Conservation (phyloP, 2,888 invertebrate species). For the Drosophila percnosoma region DNA sequence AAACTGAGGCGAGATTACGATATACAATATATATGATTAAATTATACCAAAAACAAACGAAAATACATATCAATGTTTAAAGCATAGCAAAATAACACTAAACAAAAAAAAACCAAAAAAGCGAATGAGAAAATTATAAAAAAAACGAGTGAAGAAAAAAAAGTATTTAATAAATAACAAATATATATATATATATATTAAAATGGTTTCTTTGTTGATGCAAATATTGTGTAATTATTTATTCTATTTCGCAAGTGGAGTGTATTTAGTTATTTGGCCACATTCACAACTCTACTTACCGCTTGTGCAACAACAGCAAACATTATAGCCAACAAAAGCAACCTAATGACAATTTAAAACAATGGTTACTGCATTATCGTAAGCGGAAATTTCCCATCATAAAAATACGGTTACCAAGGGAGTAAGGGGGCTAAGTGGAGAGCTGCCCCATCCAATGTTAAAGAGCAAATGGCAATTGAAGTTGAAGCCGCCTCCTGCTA, state of each 20-base stretch:
- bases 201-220: slow-evolving; percentile 84
- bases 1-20: slow-evolving; percentile 50
- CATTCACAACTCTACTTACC: background rate
- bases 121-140: slow-evolving; percentile 16
- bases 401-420: slow-evolving; percentile 54
- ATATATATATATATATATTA: slow-evolving; percentile 80
- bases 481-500: background rate
- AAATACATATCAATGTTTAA: slow-evolving; percentile 73
- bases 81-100: slow-evolving; percentile 48
- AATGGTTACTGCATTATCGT: slow-evolving; percentile 60
- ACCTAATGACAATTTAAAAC: slow-evolving; percentile 69
- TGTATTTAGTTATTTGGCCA: slow-evolving; percentile 34
- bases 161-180: slow-evolving; percentile 78
- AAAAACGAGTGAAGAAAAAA: slow-evolving; percentile 54
- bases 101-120: background rate
- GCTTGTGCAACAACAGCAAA: slow-evolving; percentile 57
- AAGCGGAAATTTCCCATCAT: slow-evolving; percentile 73
- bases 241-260: slow-evolving; percentile 47
- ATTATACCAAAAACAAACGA: slow-evolving; percentile 44
- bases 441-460: slow-evolving; percentile 11
- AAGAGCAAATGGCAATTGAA: slow-evolving; percentile 30
- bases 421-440: background rate
- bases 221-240: slow-evolving; percentile 67
- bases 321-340: slow-evolving; percentile 50
- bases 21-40: slow-evolving; percentile 61